These are phyloP conservation scores for Microplitis mediator DNA, from an alignment of 1,140 invertebrate species.

Conservation along the genomic window DNA sequence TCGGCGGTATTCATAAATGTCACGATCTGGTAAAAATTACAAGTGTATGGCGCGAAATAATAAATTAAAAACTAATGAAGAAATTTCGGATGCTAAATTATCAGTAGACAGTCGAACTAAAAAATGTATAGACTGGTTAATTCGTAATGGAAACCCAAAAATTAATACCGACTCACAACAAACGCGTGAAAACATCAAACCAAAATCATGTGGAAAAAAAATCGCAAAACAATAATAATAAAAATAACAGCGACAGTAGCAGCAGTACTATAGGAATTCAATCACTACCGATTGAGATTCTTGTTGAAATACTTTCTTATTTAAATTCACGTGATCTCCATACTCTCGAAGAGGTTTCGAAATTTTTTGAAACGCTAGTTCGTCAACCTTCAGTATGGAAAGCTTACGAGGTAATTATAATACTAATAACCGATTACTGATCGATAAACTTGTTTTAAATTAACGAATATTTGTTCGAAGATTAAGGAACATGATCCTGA, in stretches of 20 bases:
- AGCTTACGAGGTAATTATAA: conserved; percentile 41
- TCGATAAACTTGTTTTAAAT: background rate
- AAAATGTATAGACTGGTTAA: background rate
- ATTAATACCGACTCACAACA: background rate
- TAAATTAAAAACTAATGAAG: background rate
- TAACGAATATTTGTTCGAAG: conserved; percentile 22
- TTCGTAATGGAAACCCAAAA: background rate
- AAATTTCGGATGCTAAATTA: background rate
- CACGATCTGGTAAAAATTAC: background rate
- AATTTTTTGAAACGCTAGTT: conserved; percentile 34
- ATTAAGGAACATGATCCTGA: conserved; percentile 32
- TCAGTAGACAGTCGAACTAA: background rate
- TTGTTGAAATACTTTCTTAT: conserved; percentile 42
- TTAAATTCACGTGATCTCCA: conserved; percentile 36
- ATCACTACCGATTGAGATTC: conserved; percentile 41
- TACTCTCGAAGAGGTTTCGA: conserved; percentile 35
- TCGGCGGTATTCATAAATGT: background rate
- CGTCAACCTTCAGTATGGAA: conserved; percentile 43
- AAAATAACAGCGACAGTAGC: background rate
- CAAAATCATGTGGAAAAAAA: background rate
- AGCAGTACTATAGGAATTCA: background rate
- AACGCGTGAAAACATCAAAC: background rate
- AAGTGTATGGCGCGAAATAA: background rate
- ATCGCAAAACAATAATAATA: conserved; percentile 1
- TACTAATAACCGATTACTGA: background rate